These are phyloP conservation scores for Keiferia lycopersicella DNA, from an alignment of 2,888 invertebrate species.

Conservation along the genomic window DNA sequence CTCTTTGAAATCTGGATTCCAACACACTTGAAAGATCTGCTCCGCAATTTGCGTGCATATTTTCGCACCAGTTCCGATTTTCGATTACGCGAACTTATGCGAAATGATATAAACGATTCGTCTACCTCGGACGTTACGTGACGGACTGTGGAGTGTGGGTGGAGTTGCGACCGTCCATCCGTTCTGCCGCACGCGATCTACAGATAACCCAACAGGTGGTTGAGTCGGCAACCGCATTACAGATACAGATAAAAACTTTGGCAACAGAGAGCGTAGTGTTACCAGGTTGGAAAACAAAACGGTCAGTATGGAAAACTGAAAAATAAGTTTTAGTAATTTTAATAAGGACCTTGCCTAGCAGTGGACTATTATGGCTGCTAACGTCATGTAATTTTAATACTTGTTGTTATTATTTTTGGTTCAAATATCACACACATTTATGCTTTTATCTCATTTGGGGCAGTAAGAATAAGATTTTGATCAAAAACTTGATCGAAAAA, in stretches of 20 bases:
- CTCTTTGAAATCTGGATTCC: no score
- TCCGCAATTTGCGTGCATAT: not conserved
- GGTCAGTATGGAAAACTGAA: not conserved
- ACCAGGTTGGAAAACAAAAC: not conserved
- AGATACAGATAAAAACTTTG: conserved; percentile 43
- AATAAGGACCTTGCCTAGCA: no score
- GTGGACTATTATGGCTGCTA: no score
- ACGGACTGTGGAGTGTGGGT: not conserved
- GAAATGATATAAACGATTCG: conserved; percentile 59
- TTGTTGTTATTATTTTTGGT: not conserved
- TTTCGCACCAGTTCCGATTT: not conserved
- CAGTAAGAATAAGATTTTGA: no score
- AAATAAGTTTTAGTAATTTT: not conserved
- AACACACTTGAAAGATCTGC: not conserved
- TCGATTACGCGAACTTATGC: conserved; percentile 38
- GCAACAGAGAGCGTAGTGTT: not conserved
- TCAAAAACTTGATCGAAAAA: no score
- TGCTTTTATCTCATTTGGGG: no score
- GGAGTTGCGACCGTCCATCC: conserved; percentile 37
- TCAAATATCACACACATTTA: no score
- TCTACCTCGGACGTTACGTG: conserved; percentile 40
- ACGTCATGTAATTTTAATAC: no score
- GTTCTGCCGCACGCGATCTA: conserved; percentile 50
- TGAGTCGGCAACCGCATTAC: conserved; percentile 32
- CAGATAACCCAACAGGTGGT: conserved; percentile 35